These are phyloP conservation scores for Anhinga rufa DNA, from an alignment of 2,113 vertebrate species.

Conservation along the genomic window DNA sequence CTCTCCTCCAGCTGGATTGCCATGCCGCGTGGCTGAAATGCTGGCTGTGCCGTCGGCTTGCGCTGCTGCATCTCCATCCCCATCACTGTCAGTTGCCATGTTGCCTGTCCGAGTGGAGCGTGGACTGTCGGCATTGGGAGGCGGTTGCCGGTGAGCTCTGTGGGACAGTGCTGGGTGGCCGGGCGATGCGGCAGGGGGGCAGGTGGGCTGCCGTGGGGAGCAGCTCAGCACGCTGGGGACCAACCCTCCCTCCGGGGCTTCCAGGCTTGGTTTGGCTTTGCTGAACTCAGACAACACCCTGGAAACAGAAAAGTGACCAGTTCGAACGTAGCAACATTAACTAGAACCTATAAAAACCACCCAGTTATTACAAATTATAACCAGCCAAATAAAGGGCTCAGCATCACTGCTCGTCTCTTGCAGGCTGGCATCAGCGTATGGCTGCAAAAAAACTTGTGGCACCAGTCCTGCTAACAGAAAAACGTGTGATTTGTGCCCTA, in stretches of 20 bases:
- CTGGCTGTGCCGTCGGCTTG: rapidly evolving
- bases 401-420: not conserved
- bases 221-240: not conserved
- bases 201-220: rapidly evolving
- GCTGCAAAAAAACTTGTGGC: not conserved
- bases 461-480: not conserved
- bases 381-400: not conserved
- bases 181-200: rapidly evolving
- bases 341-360: rapidly evolving
- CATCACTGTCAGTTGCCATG: rapidly evolving
- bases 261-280: slow-evolving; percentile 55
- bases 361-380: rapidly evolving
- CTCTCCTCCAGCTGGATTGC: not conserved
- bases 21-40: rapidly evolving
- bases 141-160: not conserved
- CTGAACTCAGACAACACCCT: slow-evolving; percentile 72
- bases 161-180: rapidly evolving
- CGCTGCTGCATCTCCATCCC: not conserved
- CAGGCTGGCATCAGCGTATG: rapidly evolving
- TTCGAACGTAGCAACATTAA: rapidly evolving
- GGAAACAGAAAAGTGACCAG: not conserved
- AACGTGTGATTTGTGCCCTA: not conserved
- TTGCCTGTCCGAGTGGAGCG: rapidly evolving
- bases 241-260: not conserved
- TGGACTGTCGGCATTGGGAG: not conserved